These are phyloP conservation scores for Tyto alba DNA, from an alignment of 2,113 vertebrate species.

Conservation along the genomic window DNA sequence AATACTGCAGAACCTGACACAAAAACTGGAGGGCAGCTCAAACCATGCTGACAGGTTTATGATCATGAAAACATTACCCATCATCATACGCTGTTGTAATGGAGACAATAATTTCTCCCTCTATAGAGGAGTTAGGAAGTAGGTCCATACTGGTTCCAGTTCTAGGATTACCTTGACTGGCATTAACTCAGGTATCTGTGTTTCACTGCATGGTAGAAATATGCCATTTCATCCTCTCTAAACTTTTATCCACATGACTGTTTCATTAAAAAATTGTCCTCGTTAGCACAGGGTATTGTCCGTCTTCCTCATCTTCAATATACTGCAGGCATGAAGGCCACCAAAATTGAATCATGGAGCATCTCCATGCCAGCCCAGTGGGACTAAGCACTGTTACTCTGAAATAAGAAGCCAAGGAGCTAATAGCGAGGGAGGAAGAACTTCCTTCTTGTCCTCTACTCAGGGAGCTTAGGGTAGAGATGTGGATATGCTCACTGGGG, in stretches of 20 bases:
- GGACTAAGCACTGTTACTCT: rapidly evolving
- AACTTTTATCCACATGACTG: neutral
- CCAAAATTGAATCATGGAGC: neutral
- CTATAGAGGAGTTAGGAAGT: neutral
- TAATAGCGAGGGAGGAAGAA: neutral
- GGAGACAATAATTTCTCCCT: neutral
- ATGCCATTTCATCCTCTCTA: neutral
- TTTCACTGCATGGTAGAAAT: neutral
- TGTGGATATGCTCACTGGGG: neutral
- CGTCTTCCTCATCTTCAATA: neutral
- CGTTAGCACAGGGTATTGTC: neutral
- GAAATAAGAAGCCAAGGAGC: neutral
- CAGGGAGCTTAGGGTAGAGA: neutral
- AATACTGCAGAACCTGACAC: neutral
- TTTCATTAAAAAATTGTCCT: neutral
- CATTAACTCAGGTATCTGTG: neutral
- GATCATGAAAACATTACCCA: neutral
- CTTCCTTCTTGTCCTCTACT: neutral
- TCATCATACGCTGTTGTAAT: rapidly evolving
- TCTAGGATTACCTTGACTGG: neutral
- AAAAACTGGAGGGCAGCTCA: neutral
- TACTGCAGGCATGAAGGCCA: neutral
- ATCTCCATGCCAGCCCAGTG: neutral
- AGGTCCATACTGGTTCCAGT: neutral
- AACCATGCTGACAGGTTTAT: neutral